Evolutionary conservation across 2,888 invertebrate species (phyloP).

Genomic region (Hirtodrosophila trivittata): DNA sequence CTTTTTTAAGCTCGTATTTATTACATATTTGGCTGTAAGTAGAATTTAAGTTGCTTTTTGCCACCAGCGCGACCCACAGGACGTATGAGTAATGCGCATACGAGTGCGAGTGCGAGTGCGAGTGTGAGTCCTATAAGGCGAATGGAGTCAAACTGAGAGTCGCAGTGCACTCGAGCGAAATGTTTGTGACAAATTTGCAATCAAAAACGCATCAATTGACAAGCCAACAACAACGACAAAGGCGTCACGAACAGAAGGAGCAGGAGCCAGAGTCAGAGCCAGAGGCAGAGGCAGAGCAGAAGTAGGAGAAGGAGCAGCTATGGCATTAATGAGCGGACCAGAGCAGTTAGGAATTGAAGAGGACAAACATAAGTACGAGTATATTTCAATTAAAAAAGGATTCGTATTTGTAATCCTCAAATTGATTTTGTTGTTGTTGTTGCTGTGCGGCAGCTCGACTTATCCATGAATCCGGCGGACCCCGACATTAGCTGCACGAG

Average conservation of each 20-base stretch:
- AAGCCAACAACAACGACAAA: conserved; percentile 11
- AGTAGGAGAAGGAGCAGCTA: conserved; percentile 1
- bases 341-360: conserved; percentile 7
- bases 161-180: conserved; percentile 51
- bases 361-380: conserved; percentile 27
- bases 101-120: background rate
- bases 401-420: conserved; percentile 73
- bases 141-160: conserved; percentile 7
- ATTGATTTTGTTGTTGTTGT: conserved; percentile 56
- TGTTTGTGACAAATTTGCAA: conserved; percentile 77
- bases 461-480: conserved; percentile 38
- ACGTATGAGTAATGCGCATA: conserved; percentile 68
- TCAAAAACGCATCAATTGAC: conserved; percentile 78
- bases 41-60: conserved; percentile 78
- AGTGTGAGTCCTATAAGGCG: conserved; percentile 5
- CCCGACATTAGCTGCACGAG: conserved; percentile 71
- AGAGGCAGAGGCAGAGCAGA: conserved; percentile 6
- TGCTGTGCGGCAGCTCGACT: conserved; percentile 28
- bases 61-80: conserved; percentile 32
- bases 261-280: background rate
- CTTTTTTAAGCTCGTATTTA: conserved; percentile 79
- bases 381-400: conserved; percentile 80
- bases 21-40: conserved; percentile 80
- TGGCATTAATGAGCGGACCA: conserved; percentile 43
- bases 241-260: conserved; percentile 1